Base-by-base conservation (phyloP, 2,888 invertebrate species). In the Chrysolina americana region DNA sequence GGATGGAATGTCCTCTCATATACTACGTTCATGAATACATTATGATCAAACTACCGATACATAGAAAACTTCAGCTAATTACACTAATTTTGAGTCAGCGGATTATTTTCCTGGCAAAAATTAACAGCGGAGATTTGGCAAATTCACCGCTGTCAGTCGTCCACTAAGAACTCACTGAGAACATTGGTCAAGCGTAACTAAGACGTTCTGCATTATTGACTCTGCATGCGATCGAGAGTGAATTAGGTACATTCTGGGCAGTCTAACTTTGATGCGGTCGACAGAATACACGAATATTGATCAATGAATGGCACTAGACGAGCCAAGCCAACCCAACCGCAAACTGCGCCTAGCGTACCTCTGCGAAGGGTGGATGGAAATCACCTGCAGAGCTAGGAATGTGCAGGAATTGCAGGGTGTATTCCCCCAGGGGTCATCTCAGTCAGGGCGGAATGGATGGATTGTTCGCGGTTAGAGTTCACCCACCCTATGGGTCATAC, bases 131-230 rank as follows among this genome's bases (percentile, higher is more conserved):
- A 44, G 28, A 36, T 6, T 8, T 8, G 8, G 36, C 36, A 36
- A 6, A 36, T 36, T 36, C 8, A 2, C 5, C 17, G 15, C 0
- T 0, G 0, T 15, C 48, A 8, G 28, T 19, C 3, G 8, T 4
- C 19, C 21, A 53, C 53, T 13, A 2, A 2, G 21, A 53, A 21
- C 19, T 11, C 11, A 53, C 19, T 23, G 11, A 19, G 1, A 50
- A 6, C 53, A 11, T 23, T 10, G 19, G 21, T 53, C 53, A 11
- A 21, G 53, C 53, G 53, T 21, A 9, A 19, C 17, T 53, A 23
- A 53, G 53, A 53, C 19, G 53, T 23, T 63, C 36, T 17, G 41
- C n/a, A 63, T 41, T 17, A 63, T 63, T 63, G 63, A 41, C 13
- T 44, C 44, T 17, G 44, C 17, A 64, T 15, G 19, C 44, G 41